Evolutionary conservation across 2,888 invertebrate species (phyloP), one percentile per base, ranked within the genome.

Genomic region (Rhagophthalmus giganteus): DNA sequence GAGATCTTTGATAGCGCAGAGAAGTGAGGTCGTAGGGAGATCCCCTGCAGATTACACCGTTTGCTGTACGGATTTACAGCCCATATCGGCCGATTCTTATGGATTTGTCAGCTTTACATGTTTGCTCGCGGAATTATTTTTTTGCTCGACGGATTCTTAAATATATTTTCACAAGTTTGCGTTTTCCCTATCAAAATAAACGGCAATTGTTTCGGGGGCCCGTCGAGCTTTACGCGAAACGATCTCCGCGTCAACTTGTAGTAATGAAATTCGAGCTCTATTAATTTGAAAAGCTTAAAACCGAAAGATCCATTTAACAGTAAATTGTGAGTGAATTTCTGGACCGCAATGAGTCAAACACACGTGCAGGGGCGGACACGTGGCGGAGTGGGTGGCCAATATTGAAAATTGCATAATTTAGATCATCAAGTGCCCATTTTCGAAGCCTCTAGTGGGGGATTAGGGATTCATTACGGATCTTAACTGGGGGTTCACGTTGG

Each of bases 341-440:
- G 75, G 74, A 70, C 65, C 66, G 68, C 69, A 74, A 71, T 74
- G 75, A 75, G 75, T 75, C 75, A 74, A 75, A 74, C 74, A 74
- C 75, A 76, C 75, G 75, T 76, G 75, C 71, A 64, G 67, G 71
- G 74, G 74, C 71, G 76, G 73, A 65, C 76, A 76, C 76, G 76
- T 76, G 76, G 65, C 74, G 64, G 68, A 74, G 74, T 75, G 74
- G 76, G 76, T 74, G 76, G 75, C 74, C 75, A 75, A 75, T 75
- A 75, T 76, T 75, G 74, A 75, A 76, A 76, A 76, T 76, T 76
- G 75, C 76, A 76, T 76, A 76, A 76, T 76, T 75, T 74, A 75
- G 71, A 72, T 73, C 72, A 71, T 73, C 71, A 70, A 70, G 70
- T 66, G 61, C 62, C 64, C 65, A 66, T 67, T 66, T 67, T 67